Conservation (phyloP, 2,888 invertebrate genomes). For the Perdita meconis region DNA sequence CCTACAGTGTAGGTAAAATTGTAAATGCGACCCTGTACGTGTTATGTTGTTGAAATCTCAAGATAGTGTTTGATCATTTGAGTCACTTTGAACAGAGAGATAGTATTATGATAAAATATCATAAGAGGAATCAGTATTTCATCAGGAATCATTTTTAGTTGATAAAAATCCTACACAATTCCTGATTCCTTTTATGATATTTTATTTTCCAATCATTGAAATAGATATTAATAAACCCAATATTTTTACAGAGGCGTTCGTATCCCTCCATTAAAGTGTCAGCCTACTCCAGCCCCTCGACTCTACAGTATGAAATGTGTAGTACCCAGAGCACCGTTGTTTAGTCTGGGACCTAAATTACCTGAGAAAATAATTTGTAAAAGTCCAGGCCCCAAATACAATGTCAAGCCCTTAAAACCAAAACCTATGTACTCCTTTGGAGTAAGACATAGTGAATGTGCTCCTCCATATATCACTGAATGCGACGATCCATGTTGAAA, state of each 20-base stretch:
- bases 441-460: slow-evolving; percentile 85
- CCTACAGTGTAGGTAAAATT: no score
- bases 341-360: slow-evolving; percentile 83
- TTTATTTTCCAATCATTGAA: no score
- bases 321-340: slow-evolving; percentile 82
- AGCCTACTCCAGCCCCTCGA: slow-evolving; percentile 62
- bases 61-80: no score
- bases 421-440: slow-evolving; percentile 87
- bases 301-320: slow-evolving; percentile 40
- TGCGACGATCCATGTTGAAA: slow-evolving; percentile 72
- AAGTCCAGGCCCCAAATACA: slow-evolving; percentile 86
- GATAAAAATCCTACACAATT: no score
- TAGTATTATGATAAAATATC: no score
- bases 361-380: slow-evolving; percentile 83
- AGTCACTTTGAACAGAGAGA: no score
- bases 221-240: no score
- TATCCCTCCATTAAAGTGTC: slow-evolving; percentile 10
- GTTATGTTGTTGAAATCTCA: no score
- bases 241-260: slow-evolving; percentile 40
- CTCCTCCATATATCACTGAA: slow-evolving; percentile 85
- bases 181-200: no score
- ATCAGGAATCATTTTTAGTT: no score
- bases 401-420: slow-evolving; percentile 83
- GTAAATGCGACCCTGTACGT: no score
- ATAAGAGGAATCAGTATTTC: no score